Evolutionary conservation across 2,888 invertebrate genomes (phyloP), one percentile per base, ranked within the genome.

Genomic region (Rhopalosiphum nymphaeae): DNA sequence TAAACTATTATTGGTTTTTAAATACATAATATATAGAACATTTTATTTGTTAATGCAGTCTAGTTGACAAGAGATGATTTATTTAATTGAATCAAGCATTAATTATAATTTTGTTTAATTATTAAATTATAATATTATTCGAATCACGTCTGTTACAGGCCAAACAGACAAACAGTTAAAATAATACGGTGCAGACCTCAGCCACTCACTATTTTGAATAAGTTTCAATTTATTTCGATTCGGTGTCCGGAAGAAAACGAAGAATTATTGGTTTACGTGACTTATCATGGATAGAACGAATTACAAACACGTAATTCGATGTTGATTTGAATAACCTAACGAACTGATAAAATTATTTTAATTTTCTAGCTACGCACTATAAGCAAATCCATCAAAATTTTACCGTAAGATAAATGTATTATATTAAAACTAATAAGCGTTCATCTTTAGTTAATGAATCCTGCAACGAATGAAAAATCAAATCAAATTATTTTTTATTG

Each of bases 171-270:
- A 16, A 42, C 25, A n/a, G 36, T 1, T 16, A 86, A 42, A 57
- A 85, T 46, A 57, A 91, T n/a, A 25, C 36, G 49, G 42, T 29
- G 42, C 21, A 67, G 42, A 42, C 67, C 29, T 26, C 21, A 88
- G 29, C 7, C 44, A 26, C n/a, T 29, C 86, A 67, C 4, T 85
- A 11, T 57, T 92, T 89, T 89, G 84, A 93, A 93, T 89, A 89
- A 93, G 56, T 93, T 93, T 89, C 89, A 85, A 93, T 93, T 93
- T 89, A 89, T 89, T 57, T 89, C 84, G 46, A 53, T 89, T 67
- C 49, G 53, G 44, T 57, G 84, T 84, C 84, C 93, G 42, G 44
- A 56, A 46, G 84, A 89, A 84, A 85, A 89, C 89, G 84, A 93
- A 93, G 56, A 93, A 57, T 89, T 93, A 89, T 93, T 44, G 44